A percentile compares a stretch with the other conserved stretches of the same genome.
Evolutionary conservation across 2,797 vertebrate species (phyloP).

Genomic region (Ptychadena robeensis): DNA sequence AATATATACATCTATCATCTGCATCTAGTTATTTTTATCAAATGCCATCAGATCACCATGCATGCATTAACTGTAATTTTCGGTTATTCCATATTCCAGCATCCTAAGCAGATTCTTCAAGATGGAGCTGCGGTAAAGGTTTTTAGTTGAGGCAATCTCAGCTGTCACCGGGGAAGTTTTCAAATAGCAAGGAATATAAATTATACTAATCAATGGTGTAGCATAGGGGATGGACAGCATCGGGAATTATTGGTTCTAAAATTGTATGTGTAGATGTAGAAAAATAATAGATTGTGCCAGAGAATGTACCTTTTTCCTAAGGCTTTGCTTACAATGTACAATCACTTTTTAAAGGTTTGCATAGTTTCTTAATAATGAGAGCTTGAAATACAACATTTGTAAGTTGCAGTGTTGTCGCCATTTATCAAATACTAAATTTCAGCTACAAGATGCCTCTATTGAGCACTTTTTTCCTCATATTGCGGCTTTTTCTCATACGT

Average conservation of each 20-base stretch:
- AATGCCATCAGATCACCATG: constrained; percentile 21
- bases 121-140: constrained; percentile 21
- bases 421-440: no score
- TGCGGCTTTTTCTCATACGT: no score
- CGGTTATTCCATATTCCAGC: neutral
- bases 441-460: no score
- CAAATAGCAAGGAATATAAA: neutral
- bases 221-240: no score
- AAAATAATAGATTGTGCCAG: no score
- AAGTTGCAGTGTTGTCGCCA: no score
- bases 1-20: constrained; percentile 43
- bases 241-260: neutral
- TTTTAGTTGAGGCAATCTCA: constrained; percentile 18
- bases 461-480: no score
- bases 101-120: constrained; percentile 15
- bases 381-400: no score
- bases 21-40: constrained; percentile 44
- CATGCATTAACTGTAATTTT: constrained; percentile 37
- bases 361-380: no score
- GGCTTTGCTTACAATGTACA: no score
- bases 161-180: constrained; percentile 14
- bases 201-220: neutral
- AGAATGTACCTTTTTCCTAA: no score
- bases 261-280: neutral
- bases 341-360: no score